Evolutionary conservation across 2,888 invertebrate genomes (phyloP), one percentile per base, ranked within the genome.

Genomic region (Tipula unca): DNA sequence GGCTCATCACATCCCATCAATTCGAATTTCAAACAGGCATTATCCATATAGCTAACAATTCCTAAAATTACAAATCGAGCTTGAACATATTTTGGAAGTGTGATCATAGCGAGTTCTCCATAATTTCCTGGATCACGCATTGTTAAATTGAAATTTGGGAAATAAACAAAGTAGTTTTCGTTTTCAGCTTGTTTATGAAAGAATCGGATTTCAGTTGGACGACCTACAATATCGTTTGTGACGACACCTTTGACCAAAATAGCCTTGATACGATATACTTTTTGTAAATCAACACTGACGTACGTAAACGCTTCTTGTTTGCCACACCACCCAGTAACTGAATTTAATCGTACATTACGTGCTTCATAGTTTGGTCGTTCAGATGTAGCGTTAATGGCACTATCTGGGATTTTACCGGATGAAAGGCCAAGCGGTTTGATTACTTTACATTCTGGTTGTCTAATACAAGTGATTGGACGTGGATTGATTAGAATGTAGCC

Each of bases 91-190:
- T 97, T 97, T 0, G 98, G 98, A 85, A 99, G 90, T 0, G 97
- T 97, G 87, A 99, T 98, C 96, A 98, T 98, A 0, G 98, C 98
- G 86, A 99, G 91, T 92, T 98, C 98, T 86, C 98, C 98, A 89
- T 98, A 99, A 90, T 98, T 97, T 88, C 97, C 97, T n/a, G 98
- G 97, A 90, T 98, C 97, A 88, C 97, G 93, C 95, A 97, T 97
- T 0, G 98, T 98, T 84, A 98, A 91, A 90, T 98, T 98, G 90
- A 98, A 98, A 89, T 98, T 98, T 85, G 98, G 98, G 93, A 98
- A 98, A 89, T 98, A 98, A 0, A 98, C 98, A 3, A 98, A 98
- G 89, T 98, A 98, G 89, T 98, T 98, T 89, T 98, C 98, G 88
- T 93, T 95, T 91, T 97, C 98, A 29, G 96, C 94, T 92, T 97